phyloP scores from a whole-genome alignment of 2,888 invertebrate species.

The Caenorhabditis afra region DNA sequence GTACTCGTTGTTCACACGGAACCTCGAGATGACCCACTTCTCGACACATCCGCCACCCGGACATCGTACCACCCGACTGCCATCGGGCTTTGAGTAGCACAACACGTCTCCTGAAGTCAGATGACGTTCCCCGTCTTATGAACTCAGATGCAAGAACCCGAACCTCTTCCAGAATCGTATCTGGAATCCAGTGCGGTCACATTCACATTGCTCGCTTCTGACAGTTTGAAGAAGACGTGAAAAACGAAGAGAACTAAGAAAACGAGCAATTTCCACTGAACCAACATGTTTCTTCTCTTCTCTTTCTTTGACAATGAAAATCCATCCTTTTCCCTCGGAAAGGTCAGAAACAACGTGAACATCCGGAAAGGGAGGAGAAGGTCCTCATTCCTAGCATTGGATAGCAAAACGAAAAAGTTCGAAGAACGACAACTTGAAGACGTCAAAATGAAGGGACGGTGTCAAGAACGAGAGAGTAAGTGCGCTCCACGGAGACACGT shows the following conservation, averaged over 20 bases:
- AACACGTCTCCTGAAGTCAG: slow-evolving; percentile 3
- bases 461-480: slow-evolving; percentile 26
- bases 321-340: no score
- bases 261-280: not conserved
- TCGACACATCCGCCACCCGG: slow-evolving; percentile 15
- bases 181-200: not conserved
- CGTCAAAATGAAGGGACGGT: slow-evolving; percentile 10
- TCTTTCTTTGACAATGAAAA: no score
- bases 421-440: not conserved
- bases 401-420: no score
- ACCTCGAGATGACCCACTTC: slow-evolving; percentile 24
- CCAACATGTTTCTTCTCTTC: no score
- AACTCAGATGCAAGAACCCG: no score
- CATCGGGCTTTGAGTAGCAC: slow-evolving; percentile 25
- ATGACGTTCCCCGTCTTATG: slow-evolving; percentile 6
- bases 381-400: no score
- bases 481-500: not conserved
- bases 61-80: slow-evolving; percentile 23
- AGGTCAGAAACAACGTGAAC: no score
- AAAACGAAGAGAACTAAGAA: not conserved
- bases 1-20: slow-evolving; percentile 16
- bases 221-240: no score
- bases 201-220: not conserved
- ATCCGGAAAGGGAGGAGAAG: no score
- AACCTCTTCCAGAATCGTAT: not conserved